Conservation (phyloP, 2,113 vertebrate species). For the Nothobranchius furzeri region DNA sequence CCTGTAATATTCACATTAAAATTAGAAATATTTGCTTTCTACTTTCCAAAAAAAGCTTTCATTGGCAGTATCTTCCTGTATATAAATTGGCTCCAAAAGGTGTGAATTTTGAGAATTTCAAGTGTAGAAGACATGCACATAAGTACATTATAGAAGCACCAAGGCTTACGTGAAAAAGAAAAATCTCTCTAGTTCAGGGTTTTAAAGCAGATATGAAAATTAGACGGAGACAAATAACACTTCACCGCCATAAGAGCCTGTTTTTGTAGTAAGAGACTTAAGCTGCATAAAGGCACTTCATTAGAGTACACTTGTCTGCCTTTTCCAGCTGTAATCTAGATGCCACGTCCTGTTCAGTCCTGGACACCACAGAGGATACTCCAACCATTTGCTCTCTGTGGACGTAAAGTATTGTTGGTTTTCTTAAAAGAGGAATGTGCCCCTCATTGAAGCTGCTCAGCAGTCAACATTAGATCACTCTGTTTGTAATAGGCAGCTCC, state of each 20-base stretch:
- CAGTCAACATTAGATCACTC: conserved; percentile 46
- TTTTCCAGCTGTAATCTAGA: conserved; percentile 11
- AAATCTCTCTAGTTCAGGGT: background rate
- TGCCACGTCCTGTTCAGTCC: conserved; percentile 10
- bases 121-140: no score
- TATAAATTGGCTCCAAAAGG: no score
- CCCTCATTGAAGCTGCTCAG: conserved; percentile 46
- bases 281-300: background rate
- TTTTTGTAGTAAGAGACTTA: background rate
- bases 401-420: conserved; percentile 43
- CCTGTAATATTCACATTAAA: no score
- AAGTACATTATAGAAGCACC: no score
- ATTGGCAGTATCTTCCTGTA: no score
- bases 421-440: conserved; percentile 34
- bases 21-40: no score
- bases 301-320: background rate
- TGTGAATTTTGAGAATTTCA: no score
- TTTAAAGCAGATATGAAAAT: background rate
- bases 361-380: conserved; percentile 18
- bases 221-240: background rate
- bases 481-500: conserved; percentile 64
- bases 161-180: background rate
- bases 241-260: background rate
- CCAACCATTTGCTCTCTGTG: conserved; percentile 15
- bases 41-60: no score